Percentiles rank a stretch among this genome's conserved stretches.
These are phyloP conservation scores for Lophochroa leadbeateri DNA, from an alignment of 2,113 vertebrate genomes.

Conservation along the genomic window DNA sequence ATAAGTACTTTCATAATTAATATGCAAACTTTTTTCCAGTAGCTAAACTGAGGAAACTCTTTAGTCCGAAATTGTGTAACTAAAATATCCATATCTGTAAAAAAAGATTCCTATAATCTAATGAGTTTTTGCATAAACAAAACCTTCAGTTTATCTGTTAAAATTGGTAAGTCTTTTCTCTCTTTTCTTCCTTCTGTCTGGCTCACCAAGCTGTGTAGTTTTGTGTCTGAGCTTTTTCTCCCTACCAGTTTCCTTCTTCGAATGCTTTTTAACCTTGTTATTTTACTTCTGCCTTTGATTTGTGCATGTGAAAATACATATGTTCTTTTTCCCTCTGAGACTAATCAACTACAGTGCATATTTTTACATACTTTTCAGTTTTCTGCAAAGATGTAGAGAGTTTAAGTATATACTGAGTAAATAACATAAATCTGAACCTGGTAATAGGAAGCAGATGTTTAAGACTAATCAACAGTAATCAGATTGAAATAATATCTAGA, in stretches of 20 bases:
- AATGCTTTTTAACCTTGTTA: neutral
- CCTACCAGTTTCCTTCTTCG: fast-evolving
- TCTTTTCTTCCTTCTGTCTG: neutral
- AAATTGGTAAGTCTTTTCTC: neutral
- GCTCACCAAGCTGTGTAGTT: neutral
- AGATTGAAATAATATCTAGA: neutral
- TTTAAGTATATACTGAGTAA: neutral
- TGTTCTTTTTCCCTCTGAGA: neutral
- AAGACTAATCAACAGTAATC: neutral
- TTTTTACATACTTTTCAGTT: neutral
- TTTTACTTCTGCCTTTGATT: neutral
- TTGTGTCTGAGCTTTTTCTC: neutral
- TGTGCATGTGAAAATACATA: neutral
- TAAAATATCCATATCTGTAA: neutral
- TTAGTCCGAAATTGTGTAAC: neutral
- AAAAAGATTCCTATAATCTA: neutral
- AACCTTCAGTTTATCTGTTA: neutral
- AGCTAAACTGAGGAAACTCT: neutral
- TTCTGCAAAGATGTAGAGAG: neutral
- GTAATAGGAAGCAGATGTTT: neutral
- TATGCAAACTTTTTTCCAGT: neutral
- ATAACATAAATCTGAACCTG: neutral
- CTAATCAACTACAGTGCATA: neutral
- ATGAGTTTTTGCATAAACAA: neutral
- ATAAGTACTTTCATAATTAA: neutral